phyloP scores from a whole-genome alignment of 2,113 vertebrate genomes.

The Myotis yumanensis region DNA sequence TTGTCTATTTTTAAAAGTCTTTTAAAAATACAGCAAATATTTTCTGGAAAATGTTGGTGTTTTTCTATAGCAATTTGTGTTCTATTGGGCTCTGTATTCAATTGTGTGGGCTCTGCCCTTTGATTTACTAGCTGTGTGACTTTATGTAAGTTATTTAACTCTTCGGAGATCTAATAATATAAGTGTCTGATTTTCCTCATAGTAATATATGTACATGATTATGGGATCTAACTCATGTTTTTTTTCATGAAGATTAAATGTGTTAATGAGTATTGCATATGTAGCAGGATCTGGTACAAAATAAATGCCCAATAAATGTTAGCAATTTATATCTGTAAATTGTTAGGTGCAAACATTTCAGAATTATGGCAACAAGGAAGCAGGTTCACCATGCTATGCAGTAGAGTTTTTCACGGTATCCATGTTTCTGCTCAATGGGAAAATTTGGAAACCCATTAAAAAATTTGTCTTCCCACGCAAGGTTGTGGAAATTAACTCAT shows the following conservation, averaged over 20 bases:
- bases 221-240: background rate
- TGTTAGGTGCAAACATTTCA: background rate
- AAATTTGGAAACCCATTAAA: background rate
- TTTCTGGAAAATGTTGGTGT: background rate
- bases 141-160: background rate
- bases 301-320: background rate
- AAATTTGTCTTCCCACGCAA: background rate
- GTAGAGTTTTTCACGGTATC: background rate
- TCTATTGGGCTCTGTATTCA: background rate
- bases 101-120: background rate
- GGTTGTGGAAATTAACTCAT: constrained; percentile 10
- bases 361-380: background rate
- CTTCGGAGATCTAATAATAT: background rate
- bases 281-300: background rate
- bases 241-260: background rate
- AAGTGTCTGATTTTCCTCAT: background rate
- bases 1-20: background rate
- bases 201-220: background rate
- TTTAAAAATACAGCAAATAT: background rate
- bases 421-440: background rate
- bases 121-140: background rate
- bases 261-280: background rate
- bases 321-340: background rate
- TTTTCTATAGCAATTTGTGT: background rate
- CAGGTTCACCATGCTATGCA: background rate